Evolutionary conservation across 2,113 vertebrate species (phyloP), one percentile per base, ranked within the genome.

Genomic region (Rhabdornis inornatus): DNA sequence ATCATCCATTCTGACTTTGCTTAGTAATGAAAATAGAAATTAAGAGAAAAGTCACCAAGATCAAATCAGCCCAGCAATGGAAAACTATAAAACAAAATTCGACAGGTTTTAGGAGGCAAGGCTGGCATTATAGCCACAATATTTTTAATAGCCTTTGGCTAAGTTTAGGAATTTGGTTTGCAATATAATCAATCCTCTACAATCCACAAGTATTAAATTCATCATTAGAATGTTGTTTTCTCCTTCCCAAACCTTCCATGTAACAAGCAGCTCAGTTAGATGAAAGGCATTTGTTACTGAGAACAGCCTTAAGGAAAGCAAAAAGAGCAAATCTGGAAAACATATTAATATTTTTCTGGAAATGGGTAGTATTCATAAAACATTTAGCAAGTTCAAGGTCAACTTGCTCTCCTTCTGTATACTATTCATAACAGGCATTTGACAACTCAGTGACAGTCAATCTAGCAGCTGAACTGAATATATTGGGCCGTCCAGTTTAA

Each of bases 261-360:
- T 95, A 94, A 95, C 75, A 79, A 92, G 78, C n/a, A 83, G 69
- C 71, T 93, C 31, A 3, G 39, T 82, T 64, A 97, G 96, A 97
- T 95, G 91, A 97, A 97, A 96, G 83, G 56, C 44, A 35, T 81
- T 92, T 95, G 63, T 82, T 88, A 85, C 74, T 75, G 91, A 90
- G 86, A 96, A 90, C 63, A 66, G n/a, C 78, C 87, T 95, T 92
- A 80, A 91, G 90, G 84, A 90, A 79, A 87, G 87, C 57, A 91
- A 86, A 92, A 78, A 93, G 83, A 89, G 71, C 55, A 92, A 94
- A 81, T 97, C 95, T 97, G 97, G 97, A 97, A 97, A 98, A 97
- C 70, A 59, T 94, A 97, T 98, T 94, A 55, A 57, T 94, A 60
- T 95, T 90, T 97, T 97, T 96, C 87, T 97, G 93, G 96, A 98